phyloP scores from a whole-genome alignment of 2,888 invertebrate genomes.

The Smittia sp. region DNA sequence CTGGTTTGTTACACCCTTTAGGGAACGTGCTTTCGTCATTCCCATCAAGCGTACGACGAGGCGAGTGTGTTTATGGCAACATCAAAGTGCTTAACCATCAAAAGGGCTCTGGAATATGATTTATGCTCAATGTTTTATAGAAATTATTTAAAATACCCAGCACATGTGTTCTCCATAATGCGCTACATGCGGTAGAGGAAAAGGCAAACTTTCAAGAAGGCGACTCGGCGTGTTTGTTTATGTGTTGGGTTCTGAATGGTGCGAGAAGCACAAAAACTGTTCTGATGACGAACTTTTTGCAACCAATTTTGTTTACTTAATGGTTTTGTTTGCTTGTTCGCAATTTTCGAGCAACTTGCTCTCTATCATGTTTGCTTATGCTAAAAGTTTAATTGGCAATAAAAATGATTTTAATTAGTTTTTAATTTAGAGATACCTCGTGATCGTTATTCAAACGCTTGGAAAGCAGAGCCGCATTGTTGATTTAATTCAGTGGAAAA shows the following conservation, averaged over 20 bases:
- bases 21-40: no score
- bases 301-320: slow-evolving; percentile 41
- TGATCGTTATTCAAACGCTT: neutral
- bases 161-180: slow-evolving; percentile 32
- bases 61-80: slow-evolving; percentile 13
- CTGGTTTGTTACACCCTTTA: no score
- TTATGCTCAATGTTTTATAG: slow-evolving; percentile 36
- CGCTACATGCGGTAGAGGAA: slow-evolving; percentile 34
- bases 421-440: slow-evolving; percentile 19
- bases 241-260: neutral
- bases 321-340: slow-evolving; percentile 6
- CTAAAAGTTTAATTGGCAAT: slow-evolving; percentile 10
- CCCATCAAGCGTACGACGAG: neutral
- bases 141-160: slow-evolving; percentile 27
- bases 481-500: neutral
- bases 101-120: slow-evolving; percentile 33
- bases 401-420: slow-evolving; percentile 29
- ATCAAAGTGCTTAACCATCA: slow-evolving; percentile 26
- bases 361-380: neutral
- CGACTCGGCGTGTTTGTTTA: no score
- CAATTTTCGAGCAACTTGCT: neutral
- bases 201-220: neutral
- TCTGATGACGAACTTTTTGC: slow-evolving; percentile 16
- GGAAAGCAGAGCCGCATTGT: neutral
- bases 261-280: neutral